Conservation (phyloP, 2,113 vertebrate species). For the Centropus bengalensis region DNA sequence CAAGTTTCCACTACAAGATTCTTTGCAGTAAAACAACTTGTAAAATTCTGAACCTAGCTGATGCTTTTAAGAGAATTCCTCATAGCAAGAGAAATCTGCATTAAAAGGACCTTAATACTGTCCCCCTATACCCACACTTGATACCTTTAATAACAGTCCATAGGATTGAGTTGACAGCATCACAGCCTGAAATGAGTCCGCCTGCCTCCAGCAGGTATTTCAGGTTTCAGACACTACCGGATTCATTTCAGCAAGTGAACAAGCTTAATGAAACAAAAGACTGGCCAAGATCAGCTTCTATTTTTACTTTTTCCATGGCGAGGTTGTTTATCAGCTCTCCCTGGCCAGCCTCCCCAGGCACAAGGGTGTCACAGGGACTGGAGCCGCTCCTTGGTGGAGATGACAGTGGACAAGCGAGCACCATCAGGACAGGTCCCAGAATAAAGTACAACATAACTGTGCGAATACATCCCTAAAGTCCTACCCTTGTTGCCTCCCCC, state of each 20-base stretch:
- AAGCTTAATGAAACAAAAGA: conserved; percentile 15
- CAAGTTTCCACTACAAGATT: background rate
- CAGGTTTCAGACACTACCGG: background rate
- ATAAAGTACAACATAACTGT: background rate
- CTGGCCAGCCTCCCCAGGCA: background rate
- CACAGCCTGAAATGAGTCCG: background rate
- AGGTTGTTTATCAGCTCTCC: conserved; percentile 10
- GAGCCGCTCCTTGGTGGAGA: background rate
- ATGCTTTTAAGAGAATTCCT: background rate
- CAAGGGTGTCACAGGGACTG: fast-evolving
- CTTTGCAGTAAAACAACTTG: fast-evolving
- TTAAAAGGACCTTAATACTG: background rate
- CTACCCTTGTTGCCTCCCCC: background rate
- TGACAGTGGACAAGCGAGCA: background rate
- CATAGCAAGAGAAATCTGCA: background rate
- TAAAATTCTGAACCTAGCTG: background rate
- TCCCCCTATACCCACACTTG: background rate
- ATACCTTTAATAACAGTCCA: background rate
- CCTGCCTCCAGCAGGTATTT: conserved; percentile 42
- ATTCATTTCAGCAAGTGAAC: background rate
- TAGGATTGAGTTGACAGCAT: background rate
- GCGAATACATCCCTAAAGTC: background rate
- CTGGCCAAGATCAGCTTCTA: background rate
- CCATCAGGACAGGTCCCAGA: background rate
- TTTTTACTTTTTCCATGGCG: background rate